Percentiles rank a stretch among this genome's conserved stretches.
Conservation (phyloP, 1,140 invertebrate species). For the Diabrotica virgifera region DNA sequence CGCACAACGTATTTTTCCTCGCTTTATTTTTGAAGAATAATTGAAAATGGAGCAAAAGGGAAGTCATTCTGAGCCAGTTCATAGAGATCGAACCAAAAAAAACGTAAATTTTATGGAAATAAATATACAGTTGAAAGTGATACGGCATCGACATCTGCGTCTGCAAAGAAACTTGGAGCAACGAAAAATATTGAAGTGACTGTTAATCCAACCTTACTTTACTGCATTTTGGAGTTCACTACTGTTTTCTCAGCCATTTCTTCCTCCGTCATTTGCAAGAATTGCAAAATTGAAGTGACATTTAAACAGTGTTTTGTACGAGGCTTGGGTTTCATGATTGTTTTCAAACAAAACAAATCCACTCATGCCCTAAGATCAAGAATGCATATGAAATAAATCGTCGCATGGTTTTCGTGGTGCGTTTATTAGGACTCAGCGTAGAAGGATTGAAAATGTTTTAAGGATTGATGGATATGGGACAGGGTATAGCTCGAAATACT, state of each 20-base stretch:
- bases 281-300: conserved; percentile 12
- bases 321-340: conserved; percentile 23
- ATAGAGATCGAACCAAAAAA: conserved; percentile 4
- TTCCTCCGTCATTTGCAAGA: neutral
- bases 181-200: conserved; percentile 20
- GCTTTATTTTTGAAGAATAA: too few species aligned
- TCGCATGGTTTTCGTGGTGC: conserved; percentile 29
- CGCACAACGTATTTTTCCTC: too few species aligned
- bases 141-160: conserved; percentile 8
- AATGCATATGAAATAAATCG: conserved; percentile 36
- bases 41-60: too few species aligned
- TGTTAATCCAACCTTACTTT: conserved; percentile 14
- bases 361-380: conserved; percentile 25
- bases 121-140: conserved; percentile 8
- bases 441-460: conserved; percentile 28
- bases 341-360: conserved; percentile 22
- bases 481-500: too few species aligned
- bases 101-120: conserved; percentile 14
- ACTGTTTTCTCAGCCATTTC: neutral
- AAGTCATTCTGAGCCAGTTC: too few species aligned
- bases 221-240: neutral
- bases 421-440: conserved; percentile 30
- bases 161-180: neutral
- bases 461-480: too few species aligned
- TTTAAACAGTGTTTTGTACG: conserved; percentile 7